Base-by-base conservation (phyloP, 2,888 invertebrate genomes). In the Plagodis dolabraria region DNA sequence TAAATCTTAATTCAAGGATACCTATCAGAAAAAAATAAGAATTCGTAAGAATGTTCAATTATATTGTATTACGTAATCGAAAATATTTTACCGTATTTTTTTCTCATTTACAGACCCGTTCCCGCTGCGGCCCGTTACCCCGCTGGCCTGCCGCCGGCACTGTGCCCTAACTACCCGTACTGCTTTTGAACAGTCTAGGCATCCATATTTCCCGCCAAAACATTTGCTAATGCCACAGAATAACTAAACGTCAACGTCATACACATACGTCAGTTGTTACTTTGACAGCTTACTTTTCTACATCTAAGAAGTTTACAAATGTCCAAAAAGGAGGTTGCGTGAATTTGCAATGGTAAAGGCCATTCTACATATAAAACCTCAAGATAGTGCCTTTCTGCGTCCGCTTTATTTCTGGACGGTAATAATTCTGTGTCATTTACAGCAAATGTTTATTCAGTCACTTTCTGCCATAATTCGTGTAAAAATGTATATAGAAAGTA, bases 131-230 rank as follows among this genome's bases (percentile, higher is more conserved):
- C 87, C 10, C 83, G 86, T 54, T 94, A 93, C 77, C 94, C 94
- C n/a, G 93, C 94, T 10, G 89, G 86, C 65, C 86, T 94, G 65
- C 85, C 89, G 69, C 85, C 94, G 8, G 92, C 94, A 6, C 83
- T 88, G 45, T 94, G 94, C 85, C 94, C 94, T 64, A 94, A 94
- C 91, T 94, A 94, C 85, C 94, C 94, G 0, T 94, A 92, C 88
- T 94, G 94, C 76, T 87, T 69, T 68, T 83, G 74, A 81, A 74
- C 52, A 65, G 42, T 33, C 40, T 40, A 40, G 5, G 2, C 33
- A 33, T 11, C 33, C 35, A n/a, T 36, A 46, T 45, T 60, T 58
- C 57, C 56, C 54, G 8, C 44, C 38, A 58, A 56, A 64, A 58
- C 59, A 57, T 42, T 56, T 9, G 64, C 59, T 60, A 61, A 58